Evolutionary conservation across 1,140 invertebrate genomes (phyloP), one percentile per base, ranked within the genome.

Genomic region (Bathynomus jamesi): DNA sequence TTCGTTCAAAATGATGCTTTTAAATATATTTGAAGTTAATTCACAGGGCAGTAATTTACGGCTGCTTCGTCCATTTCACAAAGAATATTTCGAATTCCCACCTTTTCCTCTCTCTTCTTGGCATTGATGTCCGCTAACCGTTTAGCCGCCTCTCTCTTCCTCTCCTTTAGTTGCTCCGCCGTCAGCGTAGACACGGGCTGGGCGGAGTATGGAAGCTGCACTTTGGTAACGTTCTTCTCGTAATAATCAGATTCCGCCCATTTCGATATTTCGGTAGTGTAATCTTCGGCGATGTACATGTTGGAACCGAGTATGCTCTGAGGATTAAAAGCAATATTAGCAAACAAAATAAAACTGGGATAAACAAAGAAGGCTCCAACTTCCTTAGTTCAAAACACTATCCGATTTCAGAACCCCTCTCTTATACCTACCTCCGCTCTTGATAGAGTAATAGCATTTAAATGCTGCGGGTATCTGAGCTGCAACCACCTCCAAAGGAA

Each of bases 381-480:
- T n/a, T n/a, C n/a, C n/a, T n/a, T n/a, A n/a, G n/a, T n/a, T n/a
- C n/a, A n/a, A n/a, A n/a, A n/a, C n/a, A n/a, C n/a, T n/a, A n/a
- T n/a, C n/a, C n/a, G n/a, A n/a, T n/a, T n/a, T n/a, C n/a, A n/a
- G n/a, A n/a, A n/a, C n/a, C n/a, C n/a, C n/a, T n/a, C n/a, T n/a
- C n/a, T n/a, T n/a, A n/a, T n/a, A n/a, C 76, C 73, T 82, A 89
- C 89, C 83, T 96, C 94, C 65, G 90, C 91, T 77, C 93, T 86
- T 74, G 89, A 92, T 76, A 90, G 86, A 3, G 93, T 94, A 69
- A 97, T 91, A 4, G 91, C 88, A 81, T 90, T 90, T 0, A 91
- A 86, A 84, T 96, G 94, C 1, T 90, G 89, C 4, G 95, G 94
- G 84, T 97, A 96, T 82, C 96, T 97, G 24, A 98, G 84, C 82